Base-by-base conservation (phyloP, 2,113 vertebrate species). In the Pseudorectes ferrugineus region DNA sequence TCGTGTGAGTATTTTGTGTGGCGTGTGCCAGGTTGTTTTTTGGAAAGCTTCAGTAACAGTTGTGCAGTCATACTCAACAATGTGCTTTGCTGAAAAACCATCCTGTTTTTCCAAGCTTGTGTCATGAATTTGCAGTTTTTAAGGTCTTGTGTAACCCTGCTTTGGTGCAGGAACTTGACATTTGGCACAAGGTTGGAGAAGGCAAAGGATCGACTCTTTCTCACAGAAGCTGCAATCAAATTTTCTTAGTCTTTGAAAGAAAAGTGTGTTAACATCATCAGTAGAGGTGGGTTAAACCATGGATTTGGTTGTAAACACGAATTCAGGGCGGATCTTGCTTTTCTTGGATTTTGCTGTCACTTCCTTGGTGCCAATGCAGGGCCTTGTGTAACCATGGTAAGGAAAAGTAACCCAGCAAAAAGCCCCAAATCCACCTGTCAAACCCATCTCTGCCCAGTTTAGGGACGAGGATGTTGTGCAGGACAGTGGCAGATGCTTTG, bases 341-440 rank as follows among this genome's bases (percentile, higher is more conserved):
- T 54, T 9, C 33, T 51, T 52, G 55, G 14, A 18, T 67, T 84
- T 58, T 71, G 5, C 26, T 67, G 26, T 43, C 29, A 1, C 48
- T 52, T 45, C 35, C 58, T 65, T 62, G 61, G 10, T 62, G 35
- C 55, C 45, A 33, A 0, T 13, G 2, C 12, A 5, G 31, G 14
- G 10, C 21, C 7, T 61, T 14, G 36, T 43, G 24, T 61, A 48
- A 13, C n/a, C 2, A 2, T 48, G 36, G 21, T 24, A 19, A 22
- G 54, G 45, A 45, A 46, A 63, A 57, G 8, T 6, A 48, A 36
- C 9, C 5, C 45, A 24, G 43, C 25, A 38, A 55, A 82, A 80
- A 24, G 2, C 3, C 38, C 48, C 23, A 62, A 51, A 21, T 5
- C 22, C 1, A 0, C 7, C 45, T n/a, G 24, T 14, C 28, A 17